These are phyloP conservation scores for Cremastinae sp. DNA, from an alignment of 2,888 invertebrate genomes.

Conservation along the genomic window DNA sequence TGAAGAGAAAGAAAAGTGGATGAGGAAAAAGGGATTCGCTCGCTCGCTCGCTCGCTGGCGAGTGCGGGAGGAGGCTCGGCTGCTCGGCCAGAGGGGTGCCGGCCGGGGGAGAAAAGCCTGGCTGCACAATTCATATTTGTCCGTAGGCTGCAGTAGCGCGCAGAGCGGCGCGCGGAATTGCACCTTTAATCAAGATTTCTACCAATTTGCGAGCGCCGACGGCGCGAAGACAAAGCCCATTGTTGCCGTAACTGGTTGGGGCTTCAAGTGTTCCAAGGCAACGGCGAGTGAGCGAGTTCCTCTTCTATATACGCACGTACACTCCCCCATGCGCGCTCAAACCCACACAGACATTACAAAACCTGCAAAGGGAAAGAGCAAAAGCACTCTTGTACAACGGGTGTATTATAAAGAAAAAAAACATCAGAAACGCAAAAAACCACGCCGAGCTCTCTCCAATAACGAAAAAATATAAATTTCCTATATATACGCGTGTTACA, in stretches of 20 bases:
- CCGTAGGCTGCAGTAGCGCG: conserved; percentile 73
- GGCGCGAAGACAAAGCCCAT: conserved; percentile 80
- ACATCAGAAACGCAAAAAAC: neutral
- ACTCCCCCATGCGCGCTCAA: conserved; percentile 16
- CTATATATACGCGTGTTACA: too few species aligned
- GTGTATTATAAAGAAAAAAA: conserved; percentile 38
- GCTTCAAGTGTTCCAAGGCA: conserved; percentile 80
- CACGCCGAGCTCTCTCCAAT: neutral
- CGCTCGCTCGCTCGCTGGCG: conserved; percentile 24
- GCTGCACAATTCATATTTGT: conserved; percentile 73
- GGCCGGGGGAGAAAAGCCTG: conserved; percentile 6
- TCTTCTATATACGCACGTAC: conserved; percentile 22
- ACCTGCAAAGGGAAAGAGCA: conserved; percentile 48
- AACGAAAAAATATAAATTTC: too few species aligned
- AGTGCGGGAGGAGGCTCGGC: conserved; percentile 11
- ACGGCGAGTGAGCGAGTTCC: conserved; percentile 65
- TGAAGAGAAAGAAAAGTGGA: conserved; percentile 38
- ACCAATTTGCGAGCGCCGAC: conserved; percentile 80
- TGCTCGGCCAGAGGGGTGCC: too few species aligned
- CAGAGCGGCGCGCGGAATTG: conserved; percentile 73
- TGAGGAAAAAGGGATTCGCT: conserved; percentile 14
- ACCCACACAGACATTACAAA: neutral
- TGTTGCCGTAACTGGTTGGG: conserved; percentile 80
- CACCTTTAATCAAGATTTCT: conserved; percentile 81
- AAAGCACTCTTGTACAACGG: conserved; percentile 56